Evolutionary conservation across 2,888 invertebrate genomes (phyloP), one percentile per base, ranked within the genome.

Genomic region (Acleris laterana): DNA sequence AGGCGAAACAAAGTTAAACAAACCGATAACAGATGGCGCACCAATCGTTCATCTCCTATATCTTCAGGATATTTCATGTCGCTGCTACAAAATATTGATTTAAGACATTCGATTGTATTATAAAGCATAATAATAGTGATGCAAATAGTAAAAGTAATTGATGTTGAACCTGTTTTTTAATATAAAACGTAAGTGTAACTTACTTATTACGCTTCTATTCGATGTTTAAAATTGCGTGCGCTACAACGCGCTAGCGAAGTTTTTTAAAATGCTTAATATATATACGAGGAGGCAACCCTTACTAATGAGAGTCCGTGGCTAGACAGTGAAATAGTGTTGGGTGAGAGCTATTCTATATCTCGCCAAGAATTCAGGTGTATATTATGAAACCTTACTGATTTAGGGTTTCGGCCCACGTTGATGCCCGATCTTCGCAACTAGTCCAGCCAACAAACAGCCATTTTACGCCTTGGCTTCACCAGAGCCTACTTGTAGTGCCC

Each of bases 311-410:
- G 64, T 64, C 64, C 64, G 42, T 64, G 6, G 53, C 64, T 64
- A 64, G 53, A 55, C 59, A 53, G 64, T 49, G 13, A 49, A 60
- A 49, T 28, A 60, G 59, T 55, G 2, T 3, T 53, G 59, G 64
- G 64, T 51, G n/a, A 20, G 53, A 59, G 53, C 64, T 64, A 53
- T 49, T 20, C 6, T 25, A 42, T 28, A 0, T 64, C 57, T 42
- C 19, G 6, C 38, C 58, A 59, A 20, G 11, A n/a, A n/a, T 2
- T 7, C 48, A 53, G 59, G 46, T 17, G 42, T 49, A 53, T 59
- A 59, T 49, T 25, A 46, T n/a, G n/a, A n/a, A n/a, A n/a, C n/a
- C n/a, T n/a, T n/a, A n/a, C n/a, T n/a, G n/a, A n/a, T n/a, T n/a
- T n/a, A n/a, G n/a, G n/a, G n/a, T n/a, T n/a, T n/a, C 13, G 63